Conservation (phyloP, 2,888 invertebrate genomes). For the Drosophila merina region DNA sequence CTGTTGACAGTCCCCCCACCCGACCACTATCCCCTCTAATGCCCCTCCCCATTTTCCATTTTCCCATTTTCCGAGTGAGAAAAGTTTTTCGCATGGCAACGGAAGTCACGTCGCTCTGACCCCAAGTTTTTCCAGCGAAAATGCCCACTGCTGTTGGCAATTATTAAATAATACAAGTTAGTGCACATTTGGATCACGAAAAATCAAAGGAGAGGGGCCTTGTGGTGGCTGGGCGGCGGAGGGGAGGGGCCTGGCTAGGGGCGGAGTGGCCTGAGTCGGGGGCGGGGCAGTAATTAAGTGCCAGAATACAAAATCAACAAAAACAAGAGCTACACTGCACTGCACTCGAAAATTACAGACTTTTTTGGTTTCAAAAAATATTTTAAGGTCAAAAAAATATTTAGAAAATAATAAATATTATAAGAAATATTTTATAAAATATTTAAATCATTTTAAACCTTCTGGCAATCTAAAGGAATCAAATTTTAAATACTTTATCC, state of each 20-base stretch:
- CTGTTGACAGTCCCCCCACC: conserved; percentile 59
- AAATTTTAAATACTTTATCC: too few relatives aligned
- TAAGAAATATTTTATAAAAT: too few relatives aligned
- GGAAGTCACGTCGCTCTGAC: conserved; percentile 66
- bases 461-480: too few relatives aligned
- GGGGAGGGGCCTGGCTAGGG: not conserved
- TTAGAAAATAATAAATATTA: too few relatives aligned
- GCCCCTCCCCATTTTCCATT: conserved; percentile 20
- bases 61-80: conserved; percentile 7
- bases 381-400: too few relatives aligned
- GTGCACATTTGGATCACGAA: conserved; percentile 13
- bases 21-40: conserved; percentile 6
- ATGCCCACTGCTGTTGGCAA: conserved; percentile 39
- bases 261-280: conserved; percentile 8
- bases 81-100: conserved; percentile 68
- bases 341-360: not conserved
- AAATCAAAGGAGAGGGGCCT: not conserved
- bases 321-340: not conserved
- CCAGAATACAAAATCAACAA: not conserved
- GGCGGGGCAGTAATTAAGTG: conserved; percentile 26
- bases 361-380: not conserved
- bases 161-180: conserved; percentile 57
- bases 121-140: conserved; percentile 59
- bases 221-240: not conserved
- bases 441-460: too few relatives aligned